Evolutionary conservation across 1,140 invertebrate genomes (phyloP).

Genomic region (Oscheius sp.): DNA sequence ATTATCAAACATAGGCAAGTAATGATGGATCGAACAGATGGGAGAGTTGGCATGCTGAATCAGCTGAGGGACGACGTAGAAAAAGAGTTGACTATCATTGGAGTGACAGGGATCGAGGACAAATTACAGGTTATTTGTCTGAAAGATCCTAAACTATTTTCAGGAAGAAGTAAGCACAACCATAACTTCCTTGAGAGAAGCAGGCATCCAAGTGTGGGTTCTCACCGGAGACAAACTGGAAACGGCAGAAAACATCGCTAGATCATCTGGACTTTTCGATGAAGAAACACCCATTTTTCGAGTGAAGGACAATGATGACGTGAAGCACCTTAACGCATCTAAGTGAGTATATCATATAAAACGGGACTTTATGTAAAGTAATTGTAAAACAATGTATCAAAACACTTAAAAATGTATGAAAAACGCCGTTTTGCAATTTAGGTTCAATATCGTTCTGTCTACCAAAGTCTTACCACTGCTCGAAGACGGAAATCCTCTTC

Average conservation of each 20-base stretch:
- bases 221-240: slow-evolving; percentile 98
- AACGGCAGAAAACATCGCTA: slow-evolving; percentile 73
- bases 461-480: slow-evolving; percentile 16
- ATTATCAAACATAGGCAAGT: too few species aligned
- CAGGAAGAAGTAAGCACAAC: slow-evolving; percentile 71
- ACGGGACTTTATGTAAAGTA: too few species aligned
- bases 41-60: slow-evolving; percentile 73
- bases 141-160: too few species aligned
- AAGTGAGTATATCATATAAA: too few species aligned
- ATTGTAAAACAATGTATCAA: too few species aligned
- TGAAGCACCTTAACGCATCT: not conserved
- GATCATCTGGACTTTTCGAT: slow-evolving; percentile 38
- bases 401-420: too few species aligned
- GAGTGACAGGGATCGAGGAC: slow-evolving; percentile 46
- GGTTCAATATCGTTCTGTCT: slow-evolving; percentile 28
- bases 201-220: slow-evolving; percentile 91
- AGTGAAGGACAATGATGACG: slow-evolving; percentile 14
- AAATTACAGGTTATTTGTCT: slow-evolving; percentile 24
- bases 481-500: not conserved
- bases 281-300: slow-evolving; percentile 9
- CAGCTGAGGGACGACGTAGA: slow-evolving; percentile 5
- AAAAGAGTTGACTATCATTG: slow-evolving; percentile 63
- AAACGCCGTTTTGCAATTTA: too few species aligned
- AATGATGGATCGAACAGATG: slow-evolving; percentile 81
- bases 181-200: slow-evolving; percentile 78